phyloP scores from a whole-genome alignment of 2,113 vertebrate species.

The Microcebus ravelobensis region DNA sequence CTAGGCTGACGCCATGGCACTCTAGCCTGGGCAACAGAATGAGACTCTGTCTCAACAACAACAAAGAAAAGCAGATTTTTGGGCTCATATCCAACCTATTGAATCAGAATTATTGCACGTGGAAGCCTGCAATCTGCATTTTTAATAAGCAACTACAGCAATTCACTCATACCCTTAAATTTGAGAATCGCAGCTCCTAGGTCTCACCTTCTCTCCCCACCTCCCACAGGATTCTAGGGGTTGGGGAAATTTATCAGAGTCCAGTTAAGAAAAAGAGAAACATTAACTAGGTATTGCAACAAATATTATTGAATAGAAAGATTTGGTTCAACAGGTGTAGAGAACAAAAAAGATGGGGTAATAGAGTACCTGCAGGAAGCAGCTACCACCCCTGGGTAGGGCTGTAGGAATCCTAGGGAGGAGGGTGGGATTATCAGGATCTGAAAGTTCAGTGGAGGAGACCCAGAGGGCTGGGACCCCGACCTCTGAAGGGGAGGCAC shows the following conservation, averaged over 20 bases:
- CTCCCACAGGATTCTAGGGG: neutral
- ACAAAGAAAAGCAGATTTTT: neutral
- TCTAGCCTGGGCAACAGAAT: too few relatives aligned
- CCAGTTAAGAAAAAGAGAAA: neutral
- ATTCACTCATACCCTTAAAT: neutral
- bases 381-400: neutral
- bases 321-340: neutral
- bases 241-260: neutral
- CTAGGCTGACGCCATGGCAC: too few relatives aligned
- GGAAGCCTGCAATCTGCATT: neutral
- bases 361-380: neutral
- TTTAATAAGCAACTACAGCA: neutral
- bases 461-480: neutral
- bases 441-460: neutral
- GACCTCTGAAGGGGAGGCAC: neutral
- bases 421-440: neutral
- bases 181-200: neutral
- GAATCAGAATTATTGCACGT: neutral
- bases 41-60: too few relatives aligned
- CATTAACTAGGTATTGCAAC: neutral
- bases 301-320: neutral
- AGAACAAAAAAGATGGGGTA: neutral
- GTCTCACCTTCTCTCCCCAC: neutral
- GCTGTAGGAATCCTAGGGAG: neutral
- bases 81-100: neutral